Evolutionary conservation across 2,113 vertebrate genomes (phyloP).

Genomic region (Phainopepla nitens): DNA sequence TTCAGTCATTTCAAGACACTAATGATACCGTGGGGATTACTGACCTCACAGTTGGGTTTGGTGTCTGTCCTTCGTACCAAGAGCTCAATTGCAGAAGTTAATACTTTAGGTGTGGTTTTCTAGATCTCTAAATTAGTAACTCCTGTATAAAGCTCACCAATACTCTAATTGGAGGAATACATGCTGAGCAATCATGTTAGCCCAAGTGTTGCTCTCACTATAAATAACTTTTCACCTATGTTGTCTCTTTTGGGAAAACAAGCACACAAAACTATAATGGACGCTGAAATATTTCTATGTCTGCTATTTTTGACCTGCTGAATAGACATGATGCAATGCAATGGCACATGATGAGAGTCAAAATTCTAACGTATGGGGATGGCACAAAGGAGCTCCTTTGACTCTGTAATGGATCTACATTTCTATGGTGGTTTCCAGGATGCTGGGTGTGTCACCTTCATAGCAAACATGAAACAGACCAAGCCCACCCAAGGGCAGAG

Average conservation of each 20-base stretch:
- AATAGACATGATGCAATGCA: not conserved
- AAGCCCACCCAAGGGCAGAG: not conserved
- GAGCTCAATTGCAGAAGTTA: constrained; percentile 57
- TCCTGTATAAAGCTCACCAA: not conserved
- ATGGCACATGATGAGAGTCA: not conserved
- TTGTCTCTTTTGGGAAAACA: not conserved
- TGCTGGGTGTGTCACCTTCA: not conserved
- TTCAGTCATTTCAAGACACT: constrained; percentile 85
- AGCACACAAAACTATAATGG: not conserved
- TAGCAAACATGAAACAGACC: rapidly evolving
- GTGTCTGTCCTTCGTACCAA: constrained; percentile 58
- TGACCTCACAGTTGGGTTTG: constrained; percentile 80
- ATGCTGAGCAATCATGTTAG: not conserved
- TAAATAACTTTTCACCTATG: not conserved
- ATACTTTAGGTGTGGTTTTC: constrained; percentile 29
- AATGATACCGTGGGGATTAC: constrained; percentile 85
- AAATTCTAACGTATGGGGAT: not conserved
- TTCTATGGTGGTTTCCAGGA: not conserved
- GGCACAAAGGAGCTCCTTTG: not conserved
- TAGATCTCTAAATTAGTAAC: constrained; percentile 21
- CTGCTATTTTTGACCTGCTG: not conserved
- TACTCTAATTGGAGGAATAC: not conserved
- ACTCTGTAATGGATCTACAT: not conserved
- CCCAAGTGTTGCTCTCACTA: not conserved
- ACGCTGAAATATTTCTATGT: not conserved